Evolutionary conservation across 1,140 invertebrate genomes (phyloP), one percentile per base, ranked within the genome.

Genomic region (Drosophila ohnishii): DNA sequence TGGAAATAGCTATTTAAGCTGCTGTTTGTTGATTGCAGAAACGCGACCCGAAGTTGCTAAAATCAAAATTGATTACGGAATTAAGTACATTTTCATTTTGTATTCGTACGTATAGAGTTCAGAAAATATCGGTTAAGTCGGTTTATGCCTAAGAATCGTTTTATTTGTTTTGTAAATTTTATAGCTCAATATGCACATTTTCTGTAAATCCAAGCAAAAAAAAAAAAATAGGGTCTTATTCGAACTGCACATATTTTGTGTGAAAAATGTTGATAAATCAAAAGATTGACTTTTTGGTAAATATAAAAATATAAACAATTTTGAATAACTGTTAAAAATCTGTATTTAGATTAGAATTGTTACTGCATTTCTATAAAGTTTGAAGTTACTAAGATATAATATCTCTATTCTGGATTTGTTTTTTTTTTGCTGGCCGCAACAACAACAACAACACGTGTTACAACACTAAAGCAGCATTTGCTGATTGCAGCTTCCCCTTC

Each of bases 11-110:
- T 28, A 22, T 37, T 19, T 16, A 34, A 10, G 28, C 3, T 34
- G 16, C 8, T 58, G 11, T 9, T 51, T 10, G 35, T 61, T 19
- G 25, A 22, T 19, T 22, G 51, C 42, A 70, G 34, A 58, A 48
- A 56, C 42, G 65, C 51, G 30, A 69, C 65, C 30, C 22, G n/a
- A 42, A 61, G 37, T 72, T 30, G 55, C 66, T 61, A 30, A 28
- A 73, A 71, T 10, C 35, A 11, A 48, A 50, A 69, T 39, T 10
- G 9, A 14, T 32, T 25, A 34, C 16, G 35, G 1, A 44, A 53
- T 28, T 28, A 22, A 34, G 9, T 42, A 34, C 35, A 14, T 16
- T 25, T 25, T 16, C 2, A 32, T 19, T 50, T 30, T 16, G 0
- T n/a, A 32, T 32, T 11, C 25, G 1, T 19, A 19, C 19, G 19